These are phyloP conservation scores for Watsonalla cultraria DNA, from an alignment of 2,888 invertebrate species.

Conservation along the genomic window DNA sequence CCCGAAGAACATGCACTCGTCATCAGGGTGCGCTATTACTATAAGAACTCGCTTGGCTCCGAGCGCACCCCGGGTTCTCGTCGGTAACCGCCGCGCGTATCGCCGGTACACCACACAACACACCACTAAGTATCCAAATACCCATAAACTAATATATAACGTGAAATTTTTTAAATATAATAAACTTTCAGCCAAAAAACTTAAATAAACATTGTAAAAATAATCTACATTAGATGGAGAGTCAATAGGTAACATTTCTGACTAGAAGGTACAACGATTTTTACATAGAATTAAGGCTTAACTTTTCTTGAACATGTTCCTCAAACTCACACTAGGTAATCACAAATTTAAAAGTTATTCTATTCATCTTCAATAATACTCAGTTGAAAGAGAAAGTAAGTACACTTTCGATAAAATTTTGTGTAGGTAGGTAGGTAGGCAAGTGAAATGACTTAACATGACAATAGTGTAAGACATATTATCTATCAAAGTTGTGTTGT, in stretches of 20 bases:
- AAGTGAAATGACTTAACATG: no score
- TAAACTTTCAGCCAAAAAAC: constrained; percentile 53
- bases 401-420: no score
- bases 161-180: constrained; percentile 62
- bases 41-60: constrained; percentile 83
- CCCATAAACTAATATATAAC: constrained; percentile 75
- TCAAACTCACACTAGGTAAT: no score
- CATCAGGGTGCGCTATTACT: constrained; percentile 97
- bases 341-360: not conserved
- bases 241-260: constrained; percentile 61
- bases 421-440: no score
- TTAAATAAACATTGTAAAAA: constrained; percentile 55
- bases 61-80: constrained; percentile 69
- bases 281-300: constrained; percentile 8
- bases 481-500: no score
- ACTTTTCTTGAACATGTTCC: not conserved
- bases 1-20: constrained; percentile 99
- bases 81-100: constrained; percentile 68
- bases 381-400: no score
- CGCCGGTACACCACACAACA: constrained; percentile 75
- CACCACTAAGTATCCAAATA: constrained; percentile 66
- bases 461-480: no score
- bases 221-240: constrained; percentile 42
- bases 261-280: constrained; percentile 33
- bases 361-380: no score